Conservation (phyloP, 2,113 vertebrate genomes). For the Hypomesus transpacificus region DNA sequence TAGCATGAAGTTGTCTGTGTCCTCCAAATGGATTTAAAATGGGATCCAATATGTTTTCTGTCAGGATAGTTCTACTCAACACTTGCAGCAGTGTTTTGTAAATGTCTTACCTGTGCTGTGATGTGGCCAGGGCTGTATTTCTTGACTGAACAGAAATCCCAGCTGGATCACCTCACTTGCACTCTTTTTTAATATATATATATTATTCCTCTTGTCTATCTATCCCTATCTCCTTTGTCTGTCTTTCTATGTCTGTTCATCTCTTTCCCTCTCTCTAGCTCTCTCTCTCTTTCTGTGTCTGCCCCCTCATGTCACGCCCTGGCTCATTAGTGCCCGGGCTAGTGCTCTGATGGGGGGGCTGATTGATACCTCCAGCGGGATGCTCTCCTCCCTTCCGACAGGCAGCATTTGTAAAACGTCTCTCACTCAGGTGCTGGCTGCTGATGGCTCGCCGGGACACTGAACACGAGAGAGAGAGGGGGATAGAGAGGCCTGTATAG, state of each 20-base stretch:
- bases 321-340: constrained; percentile 91
- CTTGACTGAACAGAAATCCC: not conserved
- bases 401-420: constrained; percentile 95
- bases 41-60: too few species aligned
- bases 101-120: too few species aligned
- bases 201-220: constrained; percentile 53
- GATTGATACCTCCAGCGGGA: constrained; percentile 95
- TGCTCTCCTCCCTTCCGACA: constrained; percentile 94
- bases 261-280: constrained; percentile 23
- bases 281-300: constrained; percentile 66
- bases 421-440: constrained; percentile 77
- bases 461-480: constrained; percentile 14
- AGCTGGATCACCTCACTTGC: constrained; percentile 75
- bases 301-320: constrained; percentile 55
- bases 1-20: too few species aligned
- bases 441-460: constrained; percentile 71
- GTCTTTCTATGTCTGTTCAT: constrained; percentile 18
- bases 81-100: too few species aligned
- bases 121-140: too few species aligned
- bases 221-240: constrained; percentile 9
- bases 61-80: too few species aligned
- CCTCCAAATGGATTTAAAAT: too few species aligned
- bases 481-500: constrained; percentile 13
- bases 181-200: constrained; percentile 65
- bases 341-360: constrained; percentile 77